Evolutionary conservation across 2,888 invertebrate genomes (phyloP), one percentile per base, ranked within the genome.

Genomic region (Acronicta alni): DNA sequence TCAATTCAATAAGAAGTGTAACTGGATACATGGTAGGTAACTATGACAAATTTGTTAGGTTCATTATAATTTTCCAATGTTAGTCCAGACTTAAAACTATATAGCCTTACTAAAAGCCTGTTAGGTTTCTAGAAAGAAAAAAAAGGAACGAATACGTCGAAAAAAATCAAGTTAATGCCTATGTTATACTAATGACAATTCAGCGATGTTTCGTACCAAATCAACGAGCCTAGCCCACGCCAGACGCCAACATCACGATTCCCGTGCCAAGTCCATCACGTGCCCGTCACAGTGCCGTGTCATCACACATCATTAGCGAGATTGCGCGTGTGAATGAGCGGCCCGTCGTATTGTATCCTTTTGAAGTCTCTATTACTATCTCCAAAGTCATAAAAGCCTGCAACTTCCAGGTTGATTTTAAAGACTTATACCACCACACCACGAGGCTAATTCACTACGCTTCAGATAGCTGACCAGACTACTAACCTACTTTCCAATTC

Each of bases 1-100:
- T 47, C 41, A 42, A 30, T 49, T 23, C 30, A 70, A 58, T 43
- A 69, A 52, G 7, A 47, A 53, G 37, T 56, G 37, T 43, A 17
- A 44, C 3, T 23, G 12, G n/a, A 69, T 26, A n/a, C 15, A 23
- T 12, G n/a, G 10, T 35, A 12, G 3, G 30, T 12, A 30, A 30
- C 12, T 20, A 17, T 17, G 12, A 52, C 17, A 8, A 26, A 47
- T 16, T 35, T 30, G 30, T 30, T 38, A 12, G 5, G 5, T 1
- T 45, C n/a, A 26, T 35, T 17, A 16, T 12, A 46, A n/a, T n/a
- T 35, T 35, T 35, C 14, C n/a, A 35, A n/a, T 35, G n/a, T 35
- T n/a, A 35, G 1, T 7, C n/a, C 7, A 35, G 35, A 35, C 35
- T 35, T 14, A 1, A 6, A 6, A 12, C 12, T 30, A 30, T 30